A percentile compares a stretch with the other conserved stretches of the same genome.
phyloP scores from a whole-genome alignment of 30 jellyfish, hydroid and myxozoan species.

The Chrysaora quinquecirrha region DNA sequence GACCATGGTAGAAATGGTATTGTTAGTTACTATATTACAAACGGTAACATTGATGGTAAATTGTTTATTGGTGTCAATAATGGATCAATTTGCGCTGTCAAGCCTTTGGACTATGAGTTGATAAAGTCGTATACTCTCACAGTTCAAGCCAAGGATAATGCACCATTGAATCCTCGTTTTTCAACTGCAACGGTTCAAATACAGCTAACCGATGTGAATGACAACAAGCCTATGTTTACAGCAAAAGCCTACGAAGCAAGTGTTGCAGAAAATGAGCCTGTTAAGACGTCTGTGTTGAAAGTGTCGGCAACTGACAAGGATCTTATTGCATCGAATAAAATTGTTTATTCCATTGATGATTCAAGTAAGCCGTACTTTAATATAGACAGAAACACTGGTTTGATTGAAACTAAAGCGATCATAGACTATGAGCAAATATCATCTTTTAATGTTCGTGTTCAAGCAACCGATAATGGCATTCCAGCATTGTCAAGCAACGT shows the following conservation, averaged over 20 bases:
- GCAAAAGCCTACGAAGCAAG: conserved; percentile 34
- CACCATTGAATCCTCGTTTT: conserved; percentile 21
- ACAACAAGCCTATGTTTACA: conserved; percentile 56
- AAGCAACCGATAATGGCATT: conserved; percentile 78
- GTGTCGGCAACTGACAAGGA: conserved; percentile 69
- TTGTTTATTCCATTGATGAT: conserved; percentile 15
- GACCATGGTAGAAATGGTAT: conserved; percentile 71
- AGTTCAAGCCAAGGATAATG: conserved; percentile 51
- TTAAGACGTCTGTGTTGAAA: conserved; percentile 23
- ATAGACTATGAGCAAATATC: conserved; percentile 73
- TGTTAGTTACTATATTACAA: conserved; percentile 18
- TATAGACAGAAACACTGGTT: conserved; percentile 43
- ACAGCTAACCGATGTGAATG: conserved; percentile 66
- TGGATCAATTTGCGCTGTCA: conserved; percentile 43
- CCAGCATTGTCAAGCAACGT: conserved; percentile 40
- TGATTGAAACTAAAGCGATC: conserved; percentile 49
- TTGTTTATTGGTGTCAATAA: conserved; percentile 31
- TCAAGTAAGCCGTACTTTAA: conserved; percentile 36
- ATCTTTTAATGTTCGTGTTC: conserved; percentile 39
- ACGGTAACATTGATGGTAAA: conserved; percentile 33
- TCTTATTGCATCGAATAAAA: conserved; percentile 10
- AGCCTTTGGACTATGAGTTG: conserved; percentile 63
- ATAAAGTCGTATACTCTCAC: conserved; percentile 22
- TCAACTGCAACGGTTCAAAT: conserved; percentile 32
- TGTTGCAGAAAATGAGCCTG: conserved; percentile 53